Evolutionary conservation across 2,113 vertebrate genomes (phyloP).

Genomic region (Labrus mixtus): DNA sequence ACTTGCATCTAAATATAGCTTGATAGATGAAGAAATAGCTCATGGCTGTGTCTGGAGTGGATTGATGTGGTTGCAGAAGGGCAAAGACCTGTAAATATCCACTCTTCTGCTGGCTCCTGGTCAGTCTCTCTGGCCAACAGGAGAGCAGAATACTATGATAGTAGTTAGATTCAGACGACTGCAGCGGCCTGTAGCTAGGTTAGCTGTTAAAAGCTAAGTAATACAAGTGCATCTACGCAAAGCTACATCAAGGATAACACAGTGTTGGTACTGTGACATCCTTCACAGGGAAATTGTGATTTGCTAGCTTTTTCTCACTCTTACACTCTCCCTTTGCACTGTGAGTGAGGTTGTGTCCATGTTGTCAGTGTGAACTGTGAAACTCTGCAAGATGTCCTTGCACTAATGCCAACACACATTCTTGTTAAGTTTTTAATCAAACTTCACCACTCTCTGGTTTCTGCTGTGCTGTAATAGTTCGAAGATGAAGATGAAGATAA

Average conservation of each 20-base stretch:
- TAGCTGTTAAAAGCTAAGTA: neutral
- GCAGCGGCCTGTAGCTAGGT: neutral
- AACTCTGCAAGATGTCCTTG: constrained; percentile 59
- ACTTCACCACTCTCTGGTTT: neutral
- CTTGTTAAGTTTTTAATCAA: neutral
- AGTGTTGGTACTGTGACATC: neutral
- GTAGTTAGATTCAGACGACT: neutral
- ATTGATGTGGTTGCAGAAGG: constrained; percentile 9
- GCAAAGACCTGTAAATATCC: neutral
- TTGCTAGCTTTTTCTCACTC: constrained; percentile 17
- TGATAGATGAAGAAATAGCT: constrained; percentile 22
- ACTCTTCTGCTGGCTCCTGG: neutral
- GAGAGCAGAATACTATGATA: neutral
- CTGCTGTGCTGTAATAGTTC: no score
- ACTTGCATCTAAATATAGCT: constrained; percentile 59
- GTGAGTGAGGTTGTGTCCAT: constrained; percentile 30
- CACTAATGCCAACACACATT: constrained; percentile 33
- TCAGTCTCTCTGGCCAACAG: constrained; percentile 1
- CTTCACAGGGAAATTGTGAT: constrained; percentile 30
- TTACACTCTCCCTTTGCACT: constrained; percentile 35
- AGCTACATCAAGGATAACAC: neutral
- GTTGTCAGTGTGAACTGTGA: constrained; percentile 58
- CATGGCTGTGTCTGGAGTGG: constrained; percentile 13
- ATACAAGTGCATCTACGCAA: neutral
- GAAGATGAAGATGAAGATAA: no score